Evolutionary conservation across 2,888 invertebrate species (phyloP), one percentile per base, ranked within the genome.

Genomic region (Elysia crispata): DNA sequence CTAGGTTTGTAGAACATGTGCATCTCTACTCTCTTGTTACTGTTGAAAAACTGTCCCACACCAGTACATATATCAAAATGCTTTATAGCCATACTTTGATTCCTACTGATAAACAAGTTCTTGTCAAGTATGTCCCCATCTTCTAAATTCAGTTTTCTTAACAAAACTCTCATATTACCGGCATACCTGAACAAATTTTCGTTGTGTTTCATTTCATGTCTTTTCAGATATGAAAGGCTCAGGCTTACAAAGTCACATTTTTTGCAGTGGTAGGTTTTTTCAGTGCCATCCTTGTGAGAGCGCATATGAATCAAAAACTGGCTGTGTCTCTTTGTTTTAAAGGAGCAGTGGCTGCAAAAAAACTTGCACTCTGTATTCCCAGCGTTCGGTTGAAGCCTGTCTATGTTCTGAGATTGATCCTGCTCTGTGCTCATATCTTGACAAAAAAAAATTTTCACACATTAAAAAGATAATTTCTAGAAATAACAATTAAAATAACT

Each of bases 271-370:
- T 86, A 86, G 23, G 90, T 76, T 49, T 64, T 80, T 30, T 88
- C 84, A 28, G 83, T 81, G 25, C 85, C 81, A 78, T 85, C 82
- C 31, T 87, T 84, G 82, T 93, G 93, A 13, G 75, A 80, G 1
- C 87, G 85, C 83, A 90, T 85, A 84, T 93, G 93, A 62, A 90
- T 91, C 11, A 85, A 74, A 76, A 89, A 92, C 82, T 93, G 93
- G 85, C 92, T 92, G 79, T 90, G 90, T 50, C 93, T 86, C 81
- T 92, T 92, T n/a, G 92, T 91, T 83, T 92, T 92, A 83, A 92
- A 93, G 0, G 93, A 93, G 82, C 93, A 93, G n/a, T 87, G 83
- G 3, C 85, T 85, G 81, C 93, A 93, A 82, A 91, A 92, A 84
- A 89, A 92, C 82, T 92, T 93, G 82, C 88, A 93, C 82, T 86